Evolutionary conservation across 2,888 invertebrate species (phyloP).

Genomic region (Tetanocera ferruginea): DNA sequence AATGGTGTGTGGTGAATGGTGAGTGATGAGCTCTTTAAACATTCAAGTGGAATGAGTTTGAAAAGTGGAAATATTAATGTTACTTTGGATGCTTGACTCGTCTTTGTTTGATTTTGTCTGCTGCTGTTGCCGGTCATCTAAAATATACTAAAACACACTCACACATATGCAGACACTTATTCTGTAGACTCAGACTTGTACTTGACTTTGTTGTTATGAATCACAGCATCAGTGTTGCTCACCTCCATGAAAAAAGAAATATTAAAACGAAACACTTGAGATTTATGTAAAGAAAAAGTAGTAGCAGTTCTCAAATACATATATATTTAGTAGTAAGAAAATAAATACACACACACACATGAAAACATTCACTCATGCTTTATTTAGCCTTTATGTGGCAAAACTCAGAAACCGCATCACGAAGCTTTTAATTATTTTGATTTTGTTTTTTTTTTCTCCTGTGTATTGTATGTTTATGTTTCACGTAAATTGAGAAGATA

Average conservation of each 20-base stretch:
- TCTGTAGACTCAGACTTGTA: not conserved
- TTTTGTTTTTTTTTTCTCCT: not conserved
- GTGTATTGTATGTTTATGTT: not conserved
- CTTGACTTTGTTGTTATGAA: conserved; percentile 24
- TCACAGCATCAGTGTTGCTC: conserved; percentile 6
- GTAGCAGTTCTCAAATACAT: not conserved
- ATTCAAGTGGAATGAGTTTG: not conserved
- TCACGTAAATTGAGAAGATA: no score
- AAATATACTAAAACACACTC: not conserved
- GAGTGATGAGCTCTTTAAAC: conserved; percentile 15
- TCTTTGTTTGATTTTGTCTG: conserved; percentile 19
- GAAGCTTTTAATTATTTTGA: conserved; percentile 16
- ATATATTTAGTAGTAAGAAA: not conserved
- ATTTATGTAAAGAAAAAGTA: not conserved
- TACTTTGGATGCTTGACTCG: not conserved
- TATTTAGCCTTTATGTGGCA: not conserved
- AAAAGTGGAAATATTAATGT: conserved; percentile 8
- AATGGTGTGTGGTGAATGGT: conserved; percentile 16
- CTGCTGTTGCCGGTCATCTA: not conserved
- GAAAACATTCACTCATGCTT: not conserved
- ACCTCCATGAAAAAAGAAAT: conserved; percentile 5
- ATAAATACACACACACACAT: not conserved
- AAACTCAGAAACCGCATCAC: conserved; percentile 13
- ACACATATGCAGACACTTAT: not conserved
- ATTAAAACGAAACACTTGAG: conserved; percentile 13